phyloP scores from a whole-genome alignment of 2,113 vertebrate species.

The Phainopepla nitens region DNA sequence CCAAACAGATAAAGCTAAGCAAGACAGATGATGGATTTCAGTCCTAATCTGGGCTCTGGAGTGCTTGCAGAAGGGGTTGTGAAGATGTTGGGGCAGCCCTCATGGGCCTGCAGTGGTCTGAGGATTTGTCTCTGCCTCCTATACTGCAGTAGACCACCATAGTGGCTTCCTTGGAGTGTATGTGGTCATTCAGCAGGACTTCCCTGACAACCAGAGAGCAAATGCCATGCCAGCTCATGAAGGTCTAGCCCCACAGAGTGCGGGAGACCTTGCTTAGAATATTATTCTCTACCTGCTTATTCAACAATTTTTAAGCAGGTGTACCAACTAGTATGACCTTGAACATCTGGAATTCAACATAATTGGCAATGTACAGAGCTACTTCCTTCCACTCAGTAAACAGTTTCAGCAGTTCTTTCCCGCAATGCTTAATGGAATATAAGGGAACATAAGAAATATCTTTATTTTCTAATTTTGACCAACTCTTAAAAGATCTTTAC shows the following conservation, averaged over 20 bases:
- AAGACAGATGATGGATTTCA: neutral
- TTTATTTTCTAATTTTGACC: constrained; percentile 11
- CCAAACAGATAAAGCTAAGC: neutral
- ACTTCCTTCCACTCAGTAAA: neutral
- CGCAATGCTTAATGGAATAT: neutral
- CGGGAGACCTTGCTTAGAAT: neutral
- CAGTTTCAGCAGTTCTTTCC: neutral
- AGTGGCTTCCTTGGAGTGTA: neutral
- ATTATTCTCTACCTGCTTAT: neutral
- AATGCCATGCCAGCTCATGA: neutral
- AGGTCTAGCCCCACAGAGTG: neutral
- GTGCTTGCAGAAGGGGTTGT: neutral
- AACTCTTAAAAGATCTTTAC: neutral
- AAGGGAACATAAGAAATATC: neutral
- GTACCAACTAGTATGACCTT: neutral
- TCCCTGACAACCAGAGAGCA: neutral
- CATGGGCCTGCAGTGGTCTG: neutral
- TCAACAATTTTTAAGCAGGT: neutral
- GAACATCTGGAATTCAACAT: neutral
- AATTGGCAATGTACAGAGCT: neutral
- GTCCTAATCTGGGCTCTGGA: neutral
- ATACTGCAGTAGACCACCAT: neutral
- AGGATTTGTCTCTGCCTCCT: neutral
- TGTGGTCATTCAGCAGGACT: neutral
- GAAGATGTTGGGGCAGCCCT: neutral